Evolutionary conservation across 2,888 invertebrate genomes (phyloP), one percentile per base, ranked within the genome.

Genomic region (Drosophila rellima): DNA sequence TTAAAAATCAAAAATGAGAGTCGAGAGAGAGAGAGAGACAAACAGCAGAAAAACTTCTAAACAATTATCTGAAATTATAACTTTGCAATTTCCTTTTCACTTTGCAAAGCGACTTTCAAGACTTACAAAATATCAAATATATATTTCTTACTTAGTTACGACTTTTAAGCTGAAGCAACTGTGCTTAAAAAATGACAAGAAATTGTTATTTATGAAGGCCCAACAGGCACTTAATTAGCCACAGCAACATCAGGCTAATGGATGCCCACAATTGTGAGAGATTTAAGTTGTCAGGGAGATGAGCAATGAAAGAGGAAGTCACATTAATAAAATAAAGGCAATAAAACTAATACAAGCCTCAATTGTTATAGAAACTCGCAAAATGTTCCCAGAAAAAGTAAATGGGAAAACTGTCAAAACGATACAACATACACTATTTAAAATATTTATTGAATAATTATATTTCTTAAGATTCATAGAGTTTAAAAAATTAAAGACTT

Each of bases 151-250:
- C 48, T 20, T 26, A 39, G 35, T 35, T 35, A 47, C 29, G n/a
- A 15, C 50, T 45, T 44, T 31, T 33, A 42, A 57, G 33, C 52
- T 33, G n/a, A 15, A 31, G 11, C 44, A 35, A 37, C 29, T 64
- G 50, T 37, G 56, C 64, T n/a, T 29, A 42, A 17, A 62, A 66
- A 63, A 52, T 63, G 26, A n/a, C 33, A 67, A 42, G 35, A 78
- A 68, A 78, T 73, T 80, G 70, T 70, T 54, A 70, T 80, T 80
- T 81, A 80, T 80, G 70, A 78, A 48, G 64, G 52, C 63, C 40
- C 62, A 61, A 52, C 65, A 51, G 60, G 39, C 69, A 80, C 77
- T 82, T 82, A 82, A 88, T 79, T 88, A 80, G 72, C 78, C 76
- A 31, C 68, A 78, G 44, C 70, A 77, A 18, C 39, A 61, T 52